These are phyloP conservation scores for Furcifer pardalis DNA, from an alignment of 2,797 vertebrate genomes.

Conservation along the genomic window DNA sequence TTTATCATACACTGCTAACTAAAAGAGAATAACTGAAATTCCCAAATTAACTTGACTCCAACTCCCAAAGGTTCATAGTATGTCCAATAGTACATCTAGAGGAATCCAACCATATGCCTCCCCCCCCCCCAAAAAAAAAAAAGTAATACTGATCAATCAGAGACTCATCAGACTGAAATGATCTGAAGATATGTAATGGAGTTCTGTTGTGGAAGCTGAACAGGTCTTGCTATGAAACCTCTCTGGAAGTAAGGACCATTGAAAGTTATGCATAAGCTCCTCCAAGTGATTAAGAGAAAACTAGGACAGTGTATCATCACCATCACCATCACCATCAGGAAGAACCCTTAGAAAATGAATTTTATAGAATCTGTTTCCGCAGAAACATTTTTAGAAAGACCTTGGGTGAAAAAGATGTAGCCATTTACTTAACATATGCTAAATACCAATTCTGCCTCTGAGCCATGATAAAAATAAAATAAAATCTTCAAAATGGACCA, in stretches of 20 bases:
- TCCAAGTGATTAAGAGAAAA: conserved; percentile 6
- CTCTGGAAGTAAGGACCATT: background rate
- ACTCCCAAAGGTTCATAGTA: too few species aligned
- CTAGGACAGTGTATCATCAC: background rate
- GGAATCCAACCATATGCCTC: background rate
- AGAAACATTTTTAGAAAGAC: conserved; percentile 17
- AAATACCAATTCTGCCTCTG: conserved; percentile 15
- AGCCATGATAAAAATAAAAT: conserved; percentile 12
- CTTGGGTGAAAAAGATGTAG: conserved; percentile 5
- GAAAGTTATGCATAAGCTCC: background rate
- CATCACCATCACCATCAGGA: background rate
- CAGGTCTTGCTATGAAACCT: background rate
- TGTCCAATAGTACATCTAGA: background rate
- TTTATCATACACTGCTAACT: too few species aligned
- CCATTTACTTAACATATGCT: conserved; percentile 14
- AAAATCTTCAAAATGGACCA: background rate
- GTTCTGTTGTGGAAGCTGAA: background rate
- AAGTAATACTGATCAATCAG: background rate
- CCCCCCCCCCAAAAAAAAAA: background rate
- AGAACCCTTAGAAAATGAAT: background rate
- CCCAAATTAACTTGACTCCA: background rate
- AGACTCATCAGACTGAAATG: background rate
- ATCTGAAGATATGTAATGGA: background rate
- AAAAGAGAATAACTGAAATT: too few species aligned
- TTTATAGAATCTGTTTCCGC: conserved; percentile 8